Evolutionary conservation across 2,888 invertebrate genomes (phyloP), one percentile per base, ranked within the genome.

Genomic region (Scaptomyza reducta): DNA sequence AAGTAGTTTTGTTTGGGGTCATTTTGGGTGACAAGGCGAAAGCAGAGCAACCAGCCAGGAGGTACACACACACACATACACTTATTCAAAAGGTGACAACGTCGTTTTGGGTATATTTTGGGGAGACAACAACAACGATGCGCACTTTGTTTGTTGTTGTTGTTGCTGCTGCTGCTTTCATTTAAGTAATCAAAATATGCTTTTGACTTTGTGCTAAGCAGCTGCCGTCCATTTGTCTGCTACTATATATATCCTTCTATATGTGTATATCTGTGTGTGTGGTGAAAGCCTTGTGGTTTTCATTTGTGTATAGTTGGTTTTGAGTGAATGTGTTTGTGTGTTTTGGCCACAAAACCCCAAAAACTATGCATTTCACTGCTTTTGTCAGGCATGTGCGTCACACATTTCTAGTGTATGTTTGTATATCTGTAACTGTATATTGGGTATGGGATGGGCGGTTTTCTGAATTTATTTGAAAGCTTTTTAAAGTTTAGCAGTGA

Each of bases 161-260:
- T 54, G 45, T 10, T 60, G 64, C 25, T 61, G 64, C 42, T 62
- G 54, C 62, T 73, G 73, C 73, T 83, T 87, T 75, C 87, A 84
- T 88, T 84, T 88, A 84, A 86, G 84, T 84, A 88, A 84, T 84
- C 84, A 84, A 84, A 84, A 84, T 84, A 84, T 84, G 88, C 88
- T 88, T 83, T 83, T 88, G 88, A 80, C 87, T 88, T 80, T 64
- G 70, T 74, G 70, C 79, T 85, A 75, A 86, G 88, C 88, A 87
- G 76, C 76, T 82, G 82, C 38, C 58, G 56, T 58, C 41, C 41
- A 46, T 59, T 55, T 55, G 27, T 75, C 47, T 63, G 44, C 29
- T 53, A 1, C 47, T 22, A 40, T 38, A 7, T 38, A 7, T 11
- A 50, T 50, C 25, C 38, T 38, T 50, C 11, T 35, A 25, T 25